These are phyloP conservation scores for Rhogogaster chlorosoma DNA, from an alignment of 2,888 invertebrate genomes.

Conservation along the genomic window DNA sequence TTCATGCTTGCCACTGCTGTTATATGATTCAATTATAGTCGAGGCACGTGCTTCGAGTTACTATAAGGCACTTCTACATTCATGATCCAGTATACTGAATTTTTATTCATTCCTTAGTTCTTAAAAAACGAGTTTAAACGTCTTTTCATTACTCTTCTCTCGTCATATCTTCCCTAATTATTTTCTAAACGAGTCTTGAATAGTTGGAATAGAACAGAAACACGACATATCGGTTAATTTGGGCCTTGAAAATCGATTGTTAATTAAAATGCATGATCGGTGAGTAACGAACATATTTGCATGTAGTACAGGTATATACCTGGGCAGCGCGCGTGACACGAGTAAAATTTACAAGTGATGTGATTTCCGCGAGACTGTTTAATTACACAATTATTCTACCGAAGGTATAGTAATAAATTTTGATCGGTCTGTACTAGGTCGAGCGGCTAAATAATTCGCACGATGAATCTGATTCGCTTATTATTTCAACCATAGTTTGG, in stretches of 20 bases:
- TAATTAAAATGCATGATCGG: background rate
- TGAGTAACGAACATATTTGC: background rate
- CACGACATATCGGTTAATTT: background rate
- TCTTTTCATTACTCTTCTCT: too few relatives aligned
- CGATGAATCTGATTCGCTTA: slow-evolving; percentile 1
- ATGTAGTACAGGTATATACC: background rate
- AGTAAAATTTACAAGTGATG: background rate
- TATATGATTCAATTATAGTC: slow-evolving; percentile 19
- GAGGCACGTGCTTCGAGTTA: slow-evolving; percentile 24
- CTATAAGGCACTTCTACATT: background rate
- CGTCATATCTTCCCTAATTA: too few relatives aligned
- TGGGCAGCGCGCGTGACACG: background rate
- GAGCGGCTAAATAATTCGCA: background rate
- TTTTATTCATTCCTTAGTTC: background rate
- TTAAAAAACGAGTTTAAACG: too few relatives aligned
- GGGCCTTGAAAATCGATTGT: background rate
- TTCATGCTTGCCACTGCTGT: background rate
- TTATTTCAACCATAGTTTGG: background rate
- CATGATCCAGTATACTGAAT: background rate
- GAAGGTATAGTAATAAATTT: background rate
- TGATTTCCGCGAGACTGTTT: background rate
- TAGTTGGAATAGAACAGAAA: background rate
- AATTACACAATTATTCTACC: background rate
- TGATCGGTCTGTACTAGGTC: background rate
- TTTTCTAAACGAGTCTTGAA: too few relatives aligned